Percentiles rank a stretch among this genome's conserved stretches.
Evolutionary conservation across 2,797 vertebrate species (phyloP).

Genomic region (Platyrinchus mystaceus): DNA sequence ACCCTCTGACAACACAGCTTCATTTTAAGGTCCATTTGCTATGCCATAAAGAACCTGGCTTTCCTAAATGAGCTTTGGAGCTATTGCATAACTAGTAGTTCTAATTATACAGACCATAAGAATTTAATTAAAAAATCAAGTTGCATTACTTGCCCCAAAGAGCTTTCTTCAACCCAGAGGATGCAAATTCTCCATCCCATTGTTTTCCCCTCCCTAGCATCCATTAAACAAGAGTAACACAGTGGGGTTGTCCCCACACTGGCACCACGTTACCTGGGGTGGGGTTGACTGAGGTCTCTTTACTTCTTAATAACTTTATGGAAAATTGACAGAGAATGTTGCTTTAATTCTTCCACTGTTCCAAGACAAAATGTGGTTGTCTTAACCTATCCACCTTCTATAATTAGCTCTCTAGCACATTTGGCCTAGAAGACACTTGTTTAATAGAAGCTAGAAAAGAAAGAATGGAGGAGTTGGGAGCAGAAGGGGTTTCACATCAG

Average conservation of each 20-base stretch:
- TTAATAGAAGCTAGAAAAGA: neutral
- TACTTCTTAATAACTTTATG: neutral
- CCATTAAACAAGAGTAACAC: neutral
- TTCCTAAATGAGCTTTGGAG: neutral
- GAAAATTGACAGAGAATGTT: neutral
- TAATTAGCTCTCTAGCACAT: neutral
- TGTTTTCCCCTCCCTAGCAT: neutral
- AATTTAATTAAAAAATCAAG: slow-evolving; percentile 19
- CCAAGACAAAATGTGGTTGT: neutral
- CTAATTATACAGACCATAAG: neutral
- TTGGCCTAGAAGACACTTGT: neutral
- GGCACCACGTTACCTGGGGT: neutral
- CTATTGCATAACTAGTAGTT: neutral
- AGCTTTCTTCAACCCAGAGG: neutral
- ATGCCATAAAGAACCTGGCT: neutral
- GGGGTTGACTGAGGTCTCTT: neutral
- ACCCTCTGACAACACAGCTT: neutral
- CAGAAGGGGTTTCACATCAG: neutral
- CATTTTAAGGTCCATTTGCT: neutral
- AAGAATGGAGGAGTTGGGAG: neutral
- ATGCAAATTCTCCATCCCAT: slow-evolving; percentile 8
- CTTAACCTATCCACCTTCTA: neutral
- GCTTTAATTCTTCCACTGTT: neutral
- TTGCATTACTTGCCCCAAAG: neutral
- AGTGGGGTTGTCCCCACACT: neutral